Evolutionary conservation across 2,888 invertebrate species (phyloP).

Genomic region (Drosophila austrosaltans): DNA sequence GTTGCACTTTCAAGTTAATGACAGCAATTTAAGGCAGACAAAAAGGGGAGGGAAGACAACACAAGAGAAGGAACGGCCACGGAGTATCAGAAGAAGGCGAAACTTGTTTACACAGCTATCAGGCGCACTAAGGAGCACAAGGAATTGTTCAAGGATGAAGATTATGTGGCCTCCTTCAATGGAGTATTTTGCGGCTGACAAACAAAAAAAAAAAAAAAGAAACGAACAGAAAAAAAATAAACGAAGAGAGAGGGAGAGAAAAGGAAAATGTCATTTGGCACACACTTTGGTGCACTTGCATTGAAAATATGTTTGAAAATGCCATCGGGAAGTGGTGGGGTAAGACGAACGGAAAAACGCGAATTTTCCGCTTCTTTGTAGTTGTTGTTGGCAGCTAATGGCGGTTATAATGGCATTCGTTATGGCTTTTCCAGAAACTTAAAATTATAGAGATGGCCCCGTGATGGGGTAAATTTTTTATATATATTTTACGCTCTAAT

Average conservation of each 20-base stretch:
- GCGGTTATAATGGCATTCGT: constrained; percentile 46
- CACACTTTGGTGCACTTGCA: constrained; percentile 28
- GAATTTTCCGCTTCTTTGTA: constrained; percentile 25
- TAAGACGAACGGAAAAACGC: background rate
- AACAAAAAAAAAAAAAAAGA: background rate
- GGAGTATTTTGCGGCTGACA: constrained; percentile 14
- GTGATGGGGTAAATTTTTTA: constrained; percentile 13
- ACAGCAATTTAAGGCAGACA: constrained; percentile 43
- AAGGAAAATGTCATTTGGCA: constrained; percentile 43
- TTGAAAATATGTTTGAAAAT: constrained; percentile 48
- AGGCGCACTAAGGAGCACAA: constrained; percentile 22
- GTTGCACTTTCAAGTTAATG: constrained; percentile 50
- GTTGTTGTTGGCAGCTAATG: constrained; percentile 45
- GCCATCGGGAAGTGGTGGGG: background rate
- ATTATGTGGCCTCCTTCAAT: constrained; percentile 20
- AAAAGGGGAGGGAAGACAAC: background rate
- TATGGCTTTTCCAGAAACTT: constrained; percentile 23
- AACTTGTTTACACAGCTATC: constrained; percentile 45
- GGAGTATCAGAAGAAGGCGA: constrained; percentile 17
- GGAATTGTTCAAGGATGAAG: constrained; percentile 15
- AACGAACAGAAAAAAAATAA: too few species aligned
- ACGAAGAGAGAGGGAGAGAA: background rate
- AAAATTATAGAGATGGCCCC: constrained; percentile 2
- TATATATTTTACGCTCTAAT: background rate
- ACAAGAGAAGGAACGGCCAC: background rate